Percentiles rank a stretch among this genome's conserved stretches.
Conservation (phyloP, 2,888 invertebrate genomes). For the Exocentrus adspersus region DNA sequence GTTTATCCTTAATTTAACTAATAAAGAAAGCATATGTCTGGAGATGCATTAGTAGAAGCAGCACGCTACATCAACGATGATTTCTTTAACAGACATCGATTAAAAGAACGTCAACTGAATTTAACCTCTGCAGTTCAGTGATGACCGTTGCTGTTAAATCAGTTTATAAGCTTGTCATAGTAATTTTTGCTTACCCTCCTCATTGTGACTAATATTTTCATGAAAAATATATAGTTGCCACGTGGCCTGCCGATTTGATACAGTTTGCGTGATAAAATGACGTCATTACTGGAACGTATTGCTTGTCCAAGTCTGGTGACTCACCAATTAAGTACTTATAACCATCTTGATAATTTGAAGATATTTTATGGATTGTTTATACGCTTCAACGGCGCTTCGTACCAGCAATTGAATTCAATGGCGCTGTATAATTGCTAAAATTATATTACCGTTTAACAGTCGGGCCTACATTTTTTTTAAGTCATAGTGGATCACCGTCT, state of each 20-base stretch:
- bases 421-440: background rate
- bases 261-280: constrained; percentile 29
- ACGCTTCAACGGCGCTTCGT: constrained; percentile 6
- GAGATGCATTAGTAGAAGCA: background rate
- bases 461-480: too few relatives aligned
- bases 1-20: too few relatives aligned
- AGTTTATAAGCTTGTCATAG: constrained; percentile 8
- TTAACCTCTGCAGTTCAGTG: constrained; percentile 24
- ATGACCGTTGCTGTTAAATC: constrained; percentile 8
- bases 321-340: constrained; percentile 25
- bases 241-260: constrained; percentile 1
- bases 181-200: background rate
- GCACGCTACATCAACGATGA: background rate
- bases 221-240: constrained; percentile 23
- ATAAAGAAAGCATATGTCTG: too few relatives aligned
- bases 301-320: constrained; percentile 25
- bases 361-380: constrained; percentile 17
- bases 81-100: constrained; percentile 12
- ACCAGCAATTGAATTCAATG: background rate
- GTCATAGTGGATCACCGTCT: background rate
- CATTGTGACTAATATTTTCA: constrained; percentile 19
- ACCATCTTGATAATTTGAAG: constrained; percentile 21
- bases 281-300: constrained; percentile 25
- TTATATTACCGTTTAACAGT: background rate
- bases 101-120: constrained; percentile 16